These are phyloP conservation scores for Anolis sagrei DNA, from an alignment of 2,113 vertebrate species.

Conservation along the genomic window DNA sequence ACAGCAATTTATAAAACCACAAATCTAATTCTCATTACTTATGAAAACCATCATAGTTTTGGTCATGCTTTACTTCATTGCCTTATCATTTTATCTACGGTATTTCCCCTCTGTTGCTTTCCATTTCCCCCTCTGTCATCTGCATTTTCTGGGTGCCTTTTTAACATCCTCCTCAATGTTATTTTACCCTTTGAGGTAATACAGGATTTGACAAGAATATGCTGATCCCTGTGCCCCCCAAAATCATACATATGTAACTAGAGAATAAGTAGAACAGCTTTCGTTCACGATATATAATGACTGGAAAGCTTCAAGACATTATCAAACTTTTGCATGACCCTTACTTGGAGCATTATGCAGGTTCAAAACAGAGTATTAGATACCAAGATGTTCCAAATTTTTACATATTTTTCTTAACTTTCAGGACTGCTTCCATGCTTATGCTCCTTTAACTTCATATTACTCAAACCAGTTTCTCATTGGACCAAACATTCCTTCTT, in stretches of 20 bases:
- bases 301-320: constrained; percentile 55
- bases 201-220: constrained; percentile 42
- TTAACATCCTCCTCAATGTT: constrained; percentile 48
- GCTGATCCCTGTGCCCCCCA: constrained; percentile 8
- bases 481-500: constrained; percentile 23
- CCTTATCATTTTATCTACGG: constrained; percentile 69
- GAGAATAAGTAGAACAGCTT: constrained; percentile 41
- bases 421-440: neutral
- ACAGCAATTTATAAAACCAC: constrained; percentile 65
- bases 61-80: constrained; percentile 65
- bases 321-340: constrained; percentile 49
- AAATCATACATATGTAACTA: constrained; percentile 43
- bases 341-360: constrained; percentile 42
- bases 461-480: constrained; percentile 29
- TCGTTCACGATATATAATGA: constrained; percentile 43
- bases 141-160: constrained; percentile 66
- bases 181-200: constrained; percentile 58
- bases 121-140: constrained; percentile 64
- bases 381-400: constrained; percentile 40
- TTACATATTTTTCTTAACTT: constrained; percentile 38
- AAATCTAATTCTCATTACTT: constrained; percentile 66
- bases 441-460: neutral
- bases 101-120: constrained; percentile 58
- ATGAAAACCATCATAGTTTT: constrained; percentile 61
- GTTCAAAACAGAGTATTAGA: constrained; percentile 41